A percentile compares a stretch with the other conserved stretches of the same genome.
These are phyloP conservation scores for Zaprionus vittiger DNA, from an alignment of 1,140 invertebrate species.

Conservation along the genomic window DNA sequence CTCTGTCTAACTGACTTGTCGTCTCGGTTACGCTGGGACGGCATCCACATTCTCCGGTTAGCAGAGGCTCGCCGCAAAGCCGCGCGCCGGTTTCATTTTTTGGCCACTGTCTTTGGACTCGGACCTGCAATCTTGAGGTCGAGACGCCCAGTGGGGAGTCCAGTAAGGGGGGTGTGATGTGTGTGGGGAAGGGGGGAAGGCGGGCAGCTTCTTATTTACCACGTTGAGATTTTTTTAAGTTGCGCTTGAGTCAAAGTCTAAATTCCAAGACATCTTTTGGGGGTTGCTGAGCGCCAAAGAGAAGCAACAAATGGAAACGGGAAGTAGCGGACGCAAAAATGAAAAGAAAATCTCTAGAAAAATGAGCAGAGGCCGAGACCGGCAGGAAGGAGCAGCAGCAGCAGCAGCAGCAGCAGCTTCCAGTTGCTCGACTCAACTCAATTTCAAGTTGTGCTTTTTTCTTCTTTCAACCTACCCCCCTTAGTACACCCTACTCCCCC, in stretches of 20 bases:
- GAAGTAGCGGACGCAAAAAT: slow-evolving; percentile 4
- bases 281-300: slow-evolving; percentile 50
- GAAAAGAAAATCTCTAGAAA: slow-evolving; percentile 28
- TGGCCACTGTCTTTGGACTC: slow-evolving; percentile 32
- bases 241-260: slow-evolving; percentile 57
- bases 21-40: slow-evolving; percentile 16
- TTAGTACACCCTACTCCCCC: neutral
- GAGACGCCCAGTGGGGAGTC: slow-evolving; percentile 18
- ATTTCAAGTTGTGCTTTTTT: slow-evolving; percentile 12
- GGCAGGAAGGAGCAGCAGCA: neutral
- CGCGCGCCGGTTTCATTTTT: slow-evolving; percentile 58
- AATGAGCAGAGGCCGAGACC: slow-evolving; percentile 4
- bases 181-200: no score
- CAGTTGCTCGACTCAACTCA: slow-evolving; percentile 35
- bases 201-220: slow-evolving; percentile 38
- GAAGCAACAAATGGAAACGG: slow-evolving; percentile 16
- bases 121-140: slow-evolving; percentile 47
- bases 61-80: slow-evolving; percentile 73
- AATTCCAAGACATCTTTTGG: slow-evolving; percentile 52
- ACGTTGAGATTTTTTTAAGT: slow-evolving; percentile 58
- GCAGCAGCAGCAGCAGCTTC: slow-evolving; percentile 23
- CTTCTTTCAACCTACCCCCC: neutral
- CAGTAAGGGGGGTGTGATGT: neutral
- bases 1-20: slow-evolving; percentile 8
- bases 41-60: slow-evolving; percentile 64